Percentiles rank a stretch among this genome's conserved stretches.
These are phyloP conservation scores for Drosophila austrosaltans DNA, from an alignment of 2,888 invertebrate genomes.

Conservation along the genomic window DNA sequence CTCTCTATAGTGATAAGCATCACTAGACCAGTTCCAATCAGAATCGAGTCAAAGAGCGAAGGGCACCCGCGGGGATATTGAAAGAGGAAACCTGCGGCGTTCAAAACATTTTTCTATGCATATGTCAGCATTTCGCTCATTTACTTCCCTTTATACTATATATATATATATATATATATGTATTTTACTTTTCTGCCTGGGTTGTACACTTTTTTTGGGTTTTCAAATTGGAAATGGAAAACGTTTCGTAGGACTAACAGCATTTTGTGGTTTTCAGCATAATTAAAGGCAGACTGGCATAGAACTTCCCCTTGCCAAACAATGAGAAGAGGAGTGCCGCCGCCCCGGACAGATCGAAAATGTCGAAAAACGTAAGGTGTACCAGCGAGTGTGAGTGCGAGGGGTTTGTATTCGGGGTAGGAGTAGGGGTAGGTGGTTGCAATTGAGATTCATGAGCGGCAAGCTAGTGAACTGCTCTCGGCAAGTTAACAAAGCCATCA, in stretches of 20 bases:
- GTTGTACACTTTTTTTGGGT: constrained; percentile 22
- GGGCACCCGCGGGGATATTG: constrained; percentile 68
- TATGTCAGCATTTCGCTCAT: constrained; percentile 79
- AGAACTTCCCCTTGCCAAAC: constrained; percentile 18
- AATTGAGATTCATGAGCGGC: constrained; percentile 54
- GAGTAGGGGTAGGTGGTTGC: constrained; percentile 34
- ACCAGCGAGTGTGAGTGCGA: constrained; percentile 43
- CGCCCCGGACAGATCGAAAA: constrained; percentile 80
- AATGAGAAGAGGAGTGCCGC: constrained; percentile 14
- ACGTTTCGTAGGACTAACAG: constrained; percentile 73
- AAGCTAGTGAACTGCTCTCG: constrained; percentile 45
- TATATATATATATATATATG: too few species aligned
- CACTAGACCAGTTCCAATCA: constrained; percentile 80
- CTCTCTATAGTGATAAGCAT: constrained; percentile 40
- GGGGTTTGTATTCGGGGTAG: background rate
- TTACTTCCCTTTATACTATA: constrained; percentile 33
- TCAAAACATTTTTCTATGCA: constrained; percentile 73
- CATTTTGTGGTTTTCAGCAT: constrained; percentile 80
- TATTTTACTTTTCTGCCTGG: background rate
- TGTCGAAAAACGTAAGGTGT: constrained; percentile 82
- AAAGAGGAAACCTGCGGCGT: constrained; percentile 51
- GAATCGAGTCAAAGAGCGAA: constrained; percentile 76
- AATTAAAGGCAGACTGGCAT: constrained; percentile 77
- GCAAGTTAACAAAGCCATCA: constrained; percentile 83
- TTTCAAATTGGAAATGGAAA: constrained; percentile 70